A percentile compares a stretch with the other conserved stretches of the same genome.
Conservation (phyloP, 35 echinoderm and acorn worm species). For the Heliocidaris tuberculata region DNA sequence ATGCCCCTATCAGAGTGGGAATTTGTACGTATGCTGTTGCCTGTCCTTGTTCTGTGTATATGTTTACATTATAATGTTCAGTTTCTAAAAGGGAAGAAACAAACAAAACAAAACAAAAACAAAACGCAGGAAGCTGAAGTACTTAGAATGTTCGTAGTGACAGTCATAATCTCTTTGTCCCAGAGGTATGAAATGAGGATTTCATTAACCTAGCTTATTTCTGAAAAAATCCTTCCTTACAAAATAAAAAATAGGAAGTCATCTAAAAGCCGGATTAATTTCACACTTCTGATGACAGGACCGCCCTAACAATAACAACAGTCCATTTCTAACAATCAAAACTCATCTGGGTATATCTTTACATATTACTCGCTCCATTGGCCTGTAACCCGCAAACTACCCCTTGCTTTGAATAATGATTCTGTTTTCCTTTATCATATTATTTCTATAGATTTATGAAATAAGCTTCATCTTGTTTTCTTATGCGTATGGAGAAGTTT, state of each 20-base stretch:
- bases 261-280: not conserved
- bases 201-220: not conserved
- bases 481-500: not conserved
- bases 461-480: not conserved
- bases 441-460: not conserved
- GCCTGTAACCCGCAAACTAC: not conserved
- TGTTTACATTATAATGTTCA: not conserved
- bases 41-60: too few species aligned
- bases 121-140: not conserved
- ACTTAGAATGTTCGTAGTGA: not conserved
- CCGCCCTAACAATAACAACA: not conserved
- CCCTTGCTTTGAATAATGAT: not conserved
- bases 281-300: not conserved
- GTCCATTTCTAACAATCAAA: not conserved
- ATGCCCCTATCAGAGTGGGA: too few species aligned
- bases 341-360: not conserved
- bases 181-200: not conserved
- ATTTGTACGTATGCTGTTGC: too few species aligned
- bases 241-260: too few species aligned
- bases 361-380: not conserved
- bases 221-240: not conserved
- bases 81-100: not conserved
- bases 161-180: not conserved
- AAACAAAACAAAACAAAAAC: not conserved
- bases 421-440: not conserved